A percentile compares a stretch with the other conserved stretches of the same genome.
Evolutionary conservation across 2,797 vertebrate species (phyloP).

Genomic region (Jordanella pulchra): DNA sequence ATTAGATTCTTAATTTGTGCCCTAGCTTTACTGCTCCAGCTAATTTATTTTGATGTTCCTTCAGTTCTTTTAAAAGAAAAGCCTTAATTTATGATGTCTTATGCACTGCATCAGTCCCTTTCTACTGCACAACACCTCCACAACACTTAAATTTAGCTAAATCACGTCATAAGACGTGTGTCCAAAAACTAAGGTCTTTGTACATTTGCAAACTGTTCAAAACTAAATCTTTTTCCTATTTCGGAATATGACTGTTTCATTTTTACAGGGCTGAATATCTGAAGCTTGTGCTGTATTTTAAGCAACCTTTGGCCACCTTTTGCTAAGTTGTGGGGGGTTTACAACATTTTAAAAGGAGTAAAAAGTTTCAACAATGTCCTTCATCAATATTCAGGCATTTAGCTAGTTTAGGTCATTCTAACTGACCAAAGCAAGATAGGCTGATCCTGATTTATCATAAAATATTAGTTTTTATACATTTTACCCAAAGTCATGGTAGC

Average conservation of each 20-base stretch:
- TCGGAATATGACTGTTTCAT: background rate
- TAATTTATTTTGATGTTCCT: background rate
- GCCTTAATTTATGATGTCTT: background rate
- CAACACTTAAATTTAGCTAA: background rate
- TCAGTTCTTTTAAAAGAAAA: background rate
- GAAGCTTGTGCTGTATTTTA: background rate
- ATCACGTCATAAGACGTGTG: background rate
- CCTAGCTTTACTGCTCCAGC: background rate
- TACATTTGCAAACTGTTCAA: background rate
- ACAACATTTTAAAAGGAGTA: background rate
- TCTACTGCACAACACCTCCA: background rate
- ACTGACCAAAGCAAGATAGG: background rate
- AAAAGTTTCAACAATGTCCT: background rate
- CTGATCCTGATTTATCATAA: background rate
- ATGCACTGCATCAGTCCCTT: background rate
- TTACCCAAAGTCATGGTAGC: no score
- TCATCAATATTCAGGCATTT: background rate
- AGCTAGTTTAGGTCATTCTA: background rate
- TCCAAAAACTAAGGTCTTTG: background rate
- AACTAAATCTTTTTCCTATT: background rate
- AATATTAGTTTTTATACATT: no score
- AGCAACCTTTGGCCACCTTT: background rate
- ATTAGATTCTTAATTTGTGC: background rate
- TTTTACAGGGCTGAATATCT: background rate
- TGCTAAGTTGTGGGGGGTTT: background rate